A percentile compares a stretch with the other conserved stretches of the same genome.
Conservation (phyloP, 2,888 invertebrate species). For the Nomada flava region DNA sequence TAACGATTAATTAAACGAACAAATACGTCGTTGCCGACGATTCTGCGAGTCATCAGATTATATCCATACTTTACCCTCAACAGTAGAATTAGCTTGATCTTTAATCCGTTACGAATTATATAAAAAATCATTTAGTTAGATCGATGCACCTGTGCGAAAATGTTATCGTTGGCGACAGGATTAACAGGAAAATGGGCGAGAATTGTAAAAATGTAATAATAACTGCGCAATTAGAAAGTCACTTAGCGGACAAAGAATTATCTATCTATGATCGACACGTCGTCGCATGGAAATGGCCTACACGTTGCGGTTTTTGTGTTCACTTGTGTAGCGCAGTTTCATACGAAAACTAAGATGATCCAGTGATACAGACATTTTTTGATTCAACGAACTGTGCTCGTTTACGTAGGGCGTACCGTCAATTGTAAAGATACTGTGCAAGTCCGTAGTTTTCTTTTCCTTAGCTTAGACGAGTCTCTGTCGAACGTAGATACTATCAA, state of each 20-base stretch:
- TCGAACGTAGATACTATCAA: conserved; percentile 21
- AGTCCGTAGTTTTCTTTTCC: neutral
- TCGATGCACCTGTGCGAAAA: neutral
- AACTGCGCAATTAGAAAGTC: conserved; percentile 33
- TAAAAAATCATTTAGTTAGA: conserved; percentile 2
- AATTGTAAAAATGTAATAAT: conserved; percentile 38
- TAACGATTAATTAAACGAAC: neutral
- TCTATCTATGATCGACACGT: conserved; percentile 42
- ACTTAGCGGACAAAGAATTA: conserved; percentile 24
- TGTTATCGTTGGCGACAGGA: neutral
- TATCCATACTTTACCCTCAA: neutral
- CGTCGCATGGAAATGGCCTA: conserved; percentile 55
- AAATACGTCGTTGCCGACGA: conserved; percentile 3
- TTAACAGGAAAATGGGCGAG: conserved; percentile 21
- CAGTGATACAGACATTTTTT: conserved; percentile 9
- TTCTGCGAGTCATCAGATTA: neutral
- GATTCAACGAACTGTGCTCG: neutral
- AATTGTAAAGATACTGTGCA: conserved; percentile 12
- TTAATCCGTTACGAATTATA: conserved; percentile 21
- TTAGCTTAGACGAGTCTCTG: conserved; percentile 17
- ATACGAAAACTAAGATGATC: conserved; percentile 19
- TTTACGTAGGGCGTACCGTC: neutral
- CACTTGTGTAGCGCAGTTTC: conserved; percentile 34
- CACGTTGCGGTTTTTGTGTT: conserved; percentile 49
- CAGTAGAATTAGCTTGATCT: neutral